These are phyloP conservation scores for Capricornis sumatraensis DNA, from an alignment of 2,113 vertebrate genomes.

Conservation along the genomic window DNA sequence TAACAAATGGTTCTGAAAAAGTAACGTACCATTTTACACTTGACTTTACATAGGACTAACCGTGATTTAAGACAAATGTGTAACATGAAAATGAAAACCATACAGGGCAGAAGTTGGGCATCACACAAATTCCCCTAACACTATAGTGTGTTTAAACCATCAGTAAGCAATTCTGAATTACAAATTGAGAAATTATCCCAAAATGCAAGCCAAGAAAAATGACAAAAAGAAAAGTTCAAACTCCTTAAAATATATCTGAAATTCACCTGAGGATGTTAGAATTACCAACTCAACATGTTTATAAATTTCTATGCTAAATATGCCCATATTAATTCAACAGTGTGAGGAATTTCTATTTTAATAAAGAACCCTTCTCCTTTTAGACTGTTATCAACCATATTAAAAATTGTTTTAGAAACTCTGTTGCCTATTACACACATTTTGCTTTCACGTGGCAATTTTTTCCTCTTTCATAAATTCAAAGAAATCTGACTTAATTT, in stretches of 20 bases:
- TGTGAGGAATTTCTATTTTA: slow-evolving; percentile 25
- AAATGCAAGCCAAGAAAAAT: slow-evolving; percentile 13
- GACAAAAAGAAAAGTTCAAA: background rate
- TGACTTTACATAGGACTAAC: background rate
- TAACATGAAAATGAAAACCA: slow-evolving; percentile 15
- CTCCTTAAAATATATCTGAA: slow-evolving; percentile 46
- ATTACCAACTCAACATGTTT: background rate
- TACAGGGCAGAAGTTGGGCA: background rate
- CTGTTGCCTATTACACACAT: background rate
- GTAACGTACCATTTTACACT: slow-evolving; percentile 28
- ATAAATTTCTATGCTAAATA: slow-evolving; percentile 5
- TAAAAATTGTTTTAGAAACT: background rate
- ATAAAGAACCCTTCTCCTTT: background rate
- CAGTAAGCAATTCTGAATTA: slow-evolving; percentile 1
- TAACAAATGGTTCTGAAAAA: slow-evolving; percentile 94
- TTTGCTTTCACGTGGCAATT: slow-evolving; percentile 18
- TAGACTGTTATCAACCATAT: background rate
- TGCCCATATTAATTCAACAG: background rate
- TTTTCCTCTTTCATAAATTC: background rate
- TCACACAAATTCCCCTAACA: background rate
- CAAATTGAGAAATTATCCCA: slow-evolving; percentile 18
- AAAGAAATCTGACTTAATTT: slow-evolving; percentile 52
- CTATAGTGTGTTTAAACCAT: background rate
- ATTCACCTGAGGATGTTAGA: background rate
- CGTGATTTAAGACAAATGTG: background rate